Conservation (phyloP, 2,888 invertebrate genomes). For the Andrena trimmerana region DNA sequence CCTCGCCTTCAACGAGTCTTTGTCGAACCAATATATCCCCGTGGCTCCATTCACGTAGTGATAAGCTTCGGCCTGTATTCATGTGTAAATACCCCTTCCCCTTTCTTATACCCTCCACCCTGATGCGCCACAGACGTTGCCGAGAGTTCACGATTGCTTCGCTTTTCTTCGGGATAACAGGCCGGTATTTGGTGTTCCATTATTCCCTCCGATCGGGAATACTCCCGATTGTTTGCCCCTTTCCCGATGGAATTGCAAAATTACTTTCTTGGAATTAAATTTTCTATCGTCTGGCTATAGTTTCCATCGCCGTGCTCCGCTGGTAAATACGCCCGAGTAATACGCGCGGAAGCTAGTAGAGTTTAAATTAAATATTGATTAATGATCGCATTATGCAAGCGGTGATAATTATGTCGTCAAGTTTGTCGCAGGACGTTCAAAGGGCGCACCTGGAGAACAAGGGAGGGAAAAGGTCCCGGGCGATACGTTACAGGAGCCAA, state of each 20-base stretch:
- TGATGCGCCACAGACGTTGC: conserved; percentile 18
- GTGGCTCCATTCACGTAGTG: conserved; percentile 73
- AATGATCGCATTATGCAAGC: no score
- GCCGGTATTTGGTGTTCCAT: conserved; percentile 50
- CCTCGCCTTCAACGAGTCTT: conserved; percentile 67
- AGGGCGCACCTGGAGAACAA: background rate
- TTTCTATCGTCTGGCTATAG: background rate
- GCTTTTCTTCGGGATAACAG: conserved; percentile 23
- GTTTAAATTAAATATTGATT: no score
- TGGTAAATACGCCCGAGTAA: no score
- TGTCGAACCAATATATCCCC: conserved; percentile 76
- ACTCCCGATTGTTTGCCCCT: conserved; percentile 39
- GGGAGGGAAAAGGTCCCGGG: background rate
- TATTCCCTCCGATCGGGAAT: conserved; percentile 44
- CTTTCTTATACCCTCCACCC: conserved; percentile 44
- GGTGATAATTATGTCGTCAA: conserved; percentile 2
- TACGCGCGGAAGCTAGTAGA: no score
- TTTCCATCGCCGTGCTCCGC: background rate
- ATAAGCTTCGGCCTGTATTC: conserved; percentile 77
- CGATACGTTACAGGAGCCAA: conserved; percentile 18
- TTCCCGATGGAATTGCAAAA: conserved; percentile 15
- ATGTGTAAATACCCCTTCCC: conserved; percentile 78
- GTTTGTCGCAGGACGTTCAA: background rate
- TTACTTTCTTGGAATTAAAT: conserved; percentile 29
- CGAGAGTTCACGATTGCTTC: conserved; percentile 33